These are phyloP conservation scores for Tinea semifulvella DNA, from an alignment of 2,888 invertebrate genomes.

Conservation along the genomic window DNA sequence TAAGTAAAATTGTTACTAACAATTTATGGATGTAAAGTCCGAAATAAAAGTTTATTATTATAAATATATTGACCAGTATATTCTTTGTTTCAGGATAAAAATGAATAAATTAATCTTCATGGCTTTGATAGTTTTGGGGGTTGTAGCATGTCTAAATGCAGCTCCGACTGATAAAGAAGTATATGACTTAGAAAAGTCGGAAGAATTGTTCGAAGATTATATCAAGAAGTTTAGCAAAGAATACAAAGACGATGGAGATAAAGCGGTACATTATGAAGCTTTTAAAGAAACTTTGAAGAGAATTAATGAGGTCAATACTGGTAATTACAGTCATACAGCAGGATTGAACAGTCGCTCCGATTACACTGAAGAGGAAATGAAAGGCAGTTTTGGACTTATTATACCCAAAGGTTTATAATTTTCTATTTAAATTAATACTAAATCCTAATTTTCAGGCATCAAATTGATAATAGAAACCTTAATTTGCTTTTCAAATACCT, in stretches of 20 bases:
- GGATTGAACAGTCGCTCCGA: not conserved
- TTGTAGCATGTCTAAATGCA: not conserved
- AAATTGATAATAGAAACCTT: too few species aligned
- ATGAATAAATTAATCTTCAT: not conserved
- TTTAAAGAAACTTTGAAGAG: conserved; percentile 23
- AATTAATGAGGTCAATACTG: conserved; percentile 3
- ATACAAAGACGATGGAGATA: conserved; percentile 32
- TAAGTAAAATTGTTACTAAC: too few species aligned
- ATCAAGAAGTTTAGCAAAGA: conserved; percentile 26
- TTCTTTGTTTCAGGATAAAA: too few species aligned
- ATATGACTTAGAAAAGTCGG: conserved; percentile 27
- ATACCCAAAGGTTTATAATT: not conserved
- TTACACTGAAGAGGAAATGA: conserved; percentile 6
- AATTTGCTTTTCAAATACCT: too few species aligned
- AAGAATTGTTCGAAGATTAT: conserved; percentile 27
- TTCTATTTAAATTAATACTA: too few species aligned
- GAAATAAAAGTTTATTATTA: too few species aligned
- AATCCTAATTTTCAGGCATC: too few species aligned
- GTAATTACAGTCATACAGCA: conserved; percentile 1
- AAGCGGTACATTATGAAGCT: conserved; percentile 25
- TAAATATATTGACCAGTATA: too few species aligned
- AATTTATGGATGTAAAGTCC: too few species aligned
- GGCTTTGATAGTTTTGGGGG: not conserved
- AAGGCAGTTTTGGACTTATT: not conserved
- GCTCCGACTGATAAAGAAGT: conserved; percentile 8